These are phyloP conservation scores for Onchidella celtica DNA, from an alignment of 2,888 invertebrate species.

Conservation along the genomic window DNA sequence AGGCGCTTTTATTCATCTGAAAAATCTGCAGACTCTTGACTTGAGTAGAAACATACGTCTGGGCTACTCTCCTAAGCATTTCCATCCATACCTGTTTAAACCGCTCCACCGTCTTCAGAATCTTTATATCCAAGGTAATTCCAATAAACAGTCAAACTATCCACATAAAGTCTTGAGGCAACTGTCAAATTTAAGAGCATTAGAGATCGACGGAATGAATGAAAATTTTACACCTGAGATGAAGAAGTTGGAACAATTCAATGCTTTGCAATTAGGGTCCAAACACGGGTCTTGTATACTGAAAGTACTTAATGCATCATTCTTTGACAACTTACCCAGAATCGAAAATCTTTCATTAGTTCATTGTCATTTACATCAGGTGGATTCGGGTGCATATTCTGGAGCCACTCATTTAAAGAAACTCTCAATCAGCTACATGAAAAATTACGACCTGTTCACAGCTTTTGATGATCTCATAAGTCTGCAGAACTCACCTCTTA, in stretches of 20 bases:
- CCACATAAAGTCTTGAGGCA: not conserved
- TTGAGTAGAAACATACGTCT: not conserved
- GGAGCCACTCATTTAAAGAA: not conserved
- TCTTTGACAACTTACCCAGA: constrained; percentile 25
- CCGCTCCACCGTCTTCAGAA: not conserved
- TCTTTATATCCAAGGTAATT: not conserved
- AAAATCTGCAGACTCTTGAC: not conserved
- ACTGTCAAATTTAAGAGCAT: not conserved
- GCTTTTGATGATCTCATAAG: constrained; percentile 10
- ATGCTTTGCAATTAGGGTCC: not conserved
- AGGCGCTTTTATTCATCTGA: not conserved
- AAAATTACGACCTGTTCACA: not conserved
- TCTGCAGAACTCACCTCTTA: not conserved
- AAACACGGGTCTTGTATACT: not conserved
- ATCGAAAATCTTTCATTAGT: not conserved
- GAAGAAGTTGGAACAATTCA: not conserved
- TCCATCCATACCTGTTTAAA: not conserved
- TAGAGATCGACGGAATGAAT: constrained; percentile 10
- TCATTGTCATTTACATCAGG: not conserved
- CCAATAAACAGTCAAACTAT: not conserved
- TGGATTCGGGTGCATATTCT: not conserved
- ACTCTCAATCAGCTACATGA: not conserved
- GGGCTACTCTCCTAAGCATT: not conserved
- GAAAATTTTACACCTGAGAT: not conserved
- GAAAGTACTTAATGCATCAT: not conserved